Evolutionary conservation across 2,113 vertebrate species (phyloP).

Genomic region (Cephalophus harveyi): DNA sequence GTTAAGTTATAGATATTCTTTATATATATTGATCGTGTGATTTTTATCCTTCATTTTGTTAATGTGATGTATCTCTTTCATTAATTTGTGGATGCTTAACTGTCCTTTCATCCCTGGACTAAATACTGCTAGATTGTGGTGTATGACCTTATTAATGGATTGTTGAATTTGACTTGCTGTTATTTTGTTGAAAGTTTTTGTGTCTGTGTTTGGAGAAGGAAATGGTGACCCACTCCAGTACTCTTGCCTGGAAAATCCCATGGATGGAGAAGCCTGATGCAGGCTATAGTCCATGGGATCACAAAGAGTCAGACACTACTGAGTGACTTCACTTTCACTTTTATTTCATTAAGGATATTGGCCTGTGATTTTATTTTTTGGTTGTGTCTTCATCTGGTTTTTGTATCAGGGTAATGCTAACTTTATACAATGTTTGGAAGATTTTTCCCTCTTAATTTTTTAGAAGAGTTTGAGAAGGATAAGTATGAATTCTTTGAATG

Average conservation of each 20-base stretch:
- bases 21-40: background rate
- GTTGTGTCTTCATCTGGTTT: background rate
- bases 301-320: accelerated
- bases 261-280: background rate
- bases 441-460: background rate
- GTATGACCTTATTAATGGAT: background rate
- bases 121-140: background rate
- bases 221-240: background rate
- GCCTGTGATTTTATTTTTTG: background rate
- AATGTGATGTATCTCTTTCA: background rate
- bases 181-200: background rate
- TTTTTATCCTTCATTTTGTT: background rate
- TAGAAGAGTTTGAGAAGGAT: background rate
- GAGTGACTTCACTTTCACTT: background rate
- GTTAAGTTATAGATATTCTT: background rate
- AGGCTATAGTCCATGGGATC: background rate
- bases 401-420: background rate
- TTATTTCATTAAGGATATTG: background rate
- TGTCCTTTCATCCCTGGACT: background rate
- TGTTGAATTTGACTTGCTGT: background rate
- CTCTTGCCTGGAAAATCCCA: background rate
- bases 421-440: background rate
- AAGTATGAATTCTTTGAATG: background rate
- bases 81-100: background rate
- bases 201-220: background rate